phyloP scores from a whole-genome alignment of 2,888 invertebrate species.

The Drosophila neoperkinsi region DNA sequence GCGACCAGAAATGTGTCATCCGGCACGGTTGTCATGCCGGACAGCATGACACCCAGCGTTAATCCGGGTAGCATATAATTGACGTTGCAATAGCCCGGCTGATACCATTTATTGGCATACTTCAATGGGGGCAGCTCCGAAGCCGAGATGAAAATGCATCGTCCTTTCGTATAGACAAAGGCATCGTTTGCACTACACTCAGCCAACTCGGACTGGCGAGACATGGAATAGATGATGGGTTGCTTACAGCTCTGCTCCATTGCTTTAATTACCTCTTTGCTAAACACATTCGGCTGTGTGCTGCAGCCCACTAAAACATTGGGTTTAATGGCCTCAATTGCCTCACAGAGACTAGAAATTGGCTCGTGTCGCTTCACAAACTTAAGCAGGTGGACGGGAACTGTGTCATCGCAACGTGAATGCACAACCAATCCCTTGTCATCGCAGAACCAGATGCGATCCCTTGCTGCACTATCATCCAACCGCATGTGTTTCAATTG shows the following conservation, averaged over 20 bases:
- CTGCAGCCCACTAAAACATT: conserved; percentile 67
- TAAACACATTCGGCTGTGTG: conserved; percentile 29
- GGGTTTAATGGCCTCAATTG: conserved; percentile 46
- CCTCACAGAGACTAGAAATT: conserved; percentile 28
- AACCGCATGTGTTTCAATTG: conserved; percentile 53
- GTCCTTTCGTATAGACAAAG: conserved; percentile 63
- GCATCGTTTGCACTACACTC: conserved; percentile 65
- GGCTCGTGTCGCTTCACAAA: conserved; percentile 32
- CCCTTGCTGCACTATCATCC: conserved; percentile 34
- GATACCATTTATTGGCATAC: conserved; percentile 66
- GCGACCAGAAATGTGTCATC: conserved; percentile 63
- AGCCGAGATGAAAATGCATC: conserved; percentile 56
- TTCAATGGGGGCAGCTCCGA: conserved; percentile 43
- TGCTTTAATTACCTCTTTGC: conserved; percentile 54
- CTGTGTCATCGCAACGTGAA: conserved; percentile 9
- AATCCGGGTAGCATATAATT: conserved; percentile 51
- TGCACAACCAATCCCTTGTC: conserved; percentile 47
- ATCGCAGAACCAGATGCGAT: conserved; percentile 66
- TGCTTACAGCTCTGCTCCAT: conserved; percentile 54
- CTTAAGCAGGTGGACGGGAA: conserved; percentile 36
- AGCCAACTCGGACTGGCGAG: conserved; percentile 21
- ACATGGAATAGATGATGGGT: conserved; percentile 59
- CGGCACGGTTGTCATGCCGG: conserved; percentile 59
- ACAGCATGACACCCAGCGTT: conserved; percentile 49
- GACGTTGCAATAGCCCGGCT: conserved; percentile 50